These are phyloP conservation scores for Trisateles emortualis DNA, from an alignment of 2,888 invertebrate species.

Conservation along the genomic window DNA sequence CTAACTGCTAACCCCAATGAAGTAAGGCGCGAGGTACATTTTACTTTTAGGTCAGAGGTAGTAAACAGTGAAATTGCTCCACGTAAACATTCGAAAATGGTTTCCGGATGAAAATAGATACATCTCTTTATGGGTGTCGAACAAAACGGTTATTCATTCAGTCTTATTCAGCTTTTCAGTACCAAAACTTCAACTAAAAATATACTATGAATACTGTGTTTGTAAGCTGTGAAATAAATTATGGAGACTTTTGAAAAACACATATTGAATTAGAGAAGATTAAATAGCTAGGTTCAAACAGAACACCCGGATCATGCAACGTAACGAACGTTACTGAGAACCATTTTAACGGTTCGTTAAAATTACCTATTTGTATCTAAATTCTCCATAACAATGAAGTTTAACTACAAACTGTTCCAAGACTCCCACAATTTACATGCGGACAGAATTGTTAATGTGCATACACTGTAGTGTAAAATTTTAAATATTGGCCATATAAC, in stretches of 20 bases:
- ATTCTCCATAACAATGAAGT: slow-evolving; percentile 45
- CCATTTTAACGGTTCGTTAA: slow-evolving; percentile 24
- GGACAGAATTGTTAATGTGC: slow-evolving; percentile 54
- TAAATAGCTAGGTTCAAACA: neutral
- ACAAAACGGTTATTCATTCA: neutral
- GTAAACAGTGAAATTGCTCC: slow-evolving; percentile 11
- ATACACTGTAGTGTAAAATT: slow-evolving; percentile 50
- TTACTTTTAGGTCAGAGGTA: slow-evolving; percentile 13
- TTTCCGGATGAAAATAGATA: slow-evolving; percentile 9
- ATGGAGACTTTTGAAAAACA: no score
- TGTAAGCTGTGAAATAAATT: neutral
- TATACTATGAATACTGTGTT: neutral
- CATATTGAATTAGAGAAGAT: no score
- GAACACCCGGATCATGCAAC: neutral
- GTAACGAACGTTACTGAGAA: neutral
- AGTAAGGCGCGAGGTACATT: slow-evolving; percentile 13
- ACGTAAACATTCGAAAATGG: slow-evolving; percentile 9
- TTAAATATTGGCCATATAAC: slow-evolving; percentile 40
- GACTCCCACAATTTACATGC: slow-evolving; percentile 55
- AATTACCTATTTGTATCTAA: slow-evolving; percentile 40
- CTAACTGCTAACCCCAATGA: slow-evolving; percentile 15
- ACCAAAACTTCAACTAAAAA: neutral
- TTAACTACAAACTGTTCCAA: slow-evolving; percentile 46
- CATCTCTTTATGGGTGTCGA: slow-evolving; percentile 1
- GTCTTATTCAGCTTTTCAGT: neutral